A percentile compares a stretch with the other conserved stretches of the same genome.
Evolutionary conservation across 2,888 invertebrate species (phyloP).

Genomic region (Ceraclea dissimilis): DNA sequence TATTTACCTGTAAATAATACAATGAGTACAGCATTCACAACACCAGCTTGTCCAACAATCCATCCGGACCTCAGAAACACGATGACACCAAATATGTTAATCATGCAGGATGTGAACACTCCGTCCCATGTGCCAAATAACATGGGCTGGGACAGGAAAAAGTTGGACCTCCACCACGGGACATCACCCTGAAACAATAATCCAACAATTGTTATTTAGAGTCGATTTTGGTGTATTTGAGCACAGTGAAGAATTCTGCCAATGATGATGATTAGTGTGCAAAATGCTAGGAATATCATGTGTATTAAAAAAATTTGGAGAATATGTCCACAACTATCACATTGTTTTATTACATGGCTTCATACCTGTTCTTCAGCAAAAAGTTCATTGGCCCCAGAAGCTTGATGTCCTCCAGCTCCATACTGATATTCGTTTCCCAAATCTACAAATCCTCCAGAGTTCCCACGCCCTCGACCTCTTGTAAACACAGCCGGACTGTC

Average conservation of each 20-base stretch:
- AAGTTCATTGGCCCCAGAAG: constrained; percentile 81
- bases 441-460: constrained; percentile 70
- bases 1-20: constrained; percentile 72
- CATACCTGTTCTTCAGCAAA: constrained; percentile 84
- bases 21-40: constrained; percentile 71
- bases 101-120: constrained; percentile 94
- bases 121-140: constrained; percentile 98
- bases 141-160: constrained; percentile 92
- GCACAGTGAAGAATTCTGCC: too few species aligned
- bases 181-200: constrained; percentile 57
- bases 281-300: too few species aligned
- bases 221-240: too few species aligned
- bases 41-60: constrained; percentile 90
- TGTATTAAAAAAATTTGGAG: too few species aligned
- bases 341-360: not conserved
- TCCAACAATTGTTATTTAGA: too few species aligned
- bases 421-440: constrained; percentile 68
- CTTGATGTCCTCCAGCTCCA: constrained; percentile 75
- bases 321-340: not conserved
- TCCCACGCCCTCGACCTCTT: constrained; percentile 50
- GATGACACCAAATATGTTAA: constrained; percentile 96
- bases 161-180: constrained; percentile 96
- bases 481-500: constrained; percentile 40
- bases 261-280: too few species aligned
- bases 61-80: constrained; percentile 94